phyloP scores from a whole-genome alignment of 2,888 invertebrate genomes.

The Disparrhopalites patrizii region DNA sequence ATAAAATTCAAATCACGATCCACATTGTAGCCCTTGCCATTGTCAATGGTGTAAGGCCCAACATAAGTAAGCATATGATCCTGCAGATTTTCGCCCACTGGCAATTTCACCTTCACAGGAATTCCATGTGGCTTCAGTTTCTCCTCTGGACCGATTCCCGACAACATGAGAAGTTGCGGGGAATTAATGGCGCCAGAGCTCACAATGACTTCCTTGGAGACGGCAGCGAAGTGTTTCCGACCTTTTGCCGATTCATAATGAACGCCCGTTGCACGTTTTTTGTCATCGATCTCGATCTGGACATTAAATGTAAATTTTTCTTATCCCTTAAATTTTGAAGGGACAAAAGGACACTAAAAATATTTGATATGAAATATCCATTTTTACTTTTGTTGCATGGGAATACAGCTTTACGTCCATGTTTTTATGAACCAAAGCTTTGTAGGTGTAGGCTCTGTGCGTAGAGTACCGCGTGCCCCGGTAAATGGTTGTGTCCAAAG shows the following conservation, averaged over 20 bases:
- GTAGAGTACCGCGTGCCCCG: slow-evolving; percentile 37
- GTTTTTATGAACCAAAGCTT: slow-evolving; percentile 28
- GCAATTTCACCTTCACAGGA: slow-evolving; percentile 25
- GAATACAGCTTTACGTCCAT: slow-evolving; percentile 41
- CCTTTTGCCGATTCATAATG: slow-evolving; percentile 39
- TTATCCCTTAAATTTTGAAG: not conserved
- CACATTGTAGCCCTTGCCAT: slow-evolving; percentile 29
- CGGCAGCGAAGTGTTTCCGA: slow-evolving; percentile 34
- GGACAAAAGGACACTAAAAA: not conserved
- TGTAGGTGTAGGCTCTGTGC: not conserved
- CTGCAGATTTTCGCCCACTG: slow-evolving; percentile 40
- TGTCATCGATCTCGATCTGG: slow-evolving; percentile 7
- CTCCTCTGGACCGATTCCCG: slow-evolving; percentile 37
- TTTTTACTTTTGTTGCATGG: slow-evolving; percentile 35
- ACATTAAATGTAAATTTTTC: not conserved
- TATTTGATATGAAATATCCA: not conserved
- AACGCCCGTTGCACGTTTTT: slow-evolving; percentile 38
- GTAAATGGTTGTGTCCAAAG: slow-evolving; percentile 39
- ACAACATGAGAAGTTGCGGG: slow-evolving; percentile 40
- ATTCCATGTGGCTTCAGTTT: slow-evolving; percentile 36
- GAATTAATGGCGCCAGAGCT: slow-evolving; percentile 39
- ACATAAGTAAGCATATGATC: slow-evolving; percentile 33
- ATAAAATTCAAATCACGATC: slow-evolving; percentile 33
- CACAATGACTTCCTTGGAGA: slow-evolving; percentile 40
- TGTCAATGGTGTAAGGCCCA: slow-evolving; percentile 37